Base-by-base conservation (phyloP, 2,113 vertebrate genomes). In the Nematolebias whitei region DNA sequence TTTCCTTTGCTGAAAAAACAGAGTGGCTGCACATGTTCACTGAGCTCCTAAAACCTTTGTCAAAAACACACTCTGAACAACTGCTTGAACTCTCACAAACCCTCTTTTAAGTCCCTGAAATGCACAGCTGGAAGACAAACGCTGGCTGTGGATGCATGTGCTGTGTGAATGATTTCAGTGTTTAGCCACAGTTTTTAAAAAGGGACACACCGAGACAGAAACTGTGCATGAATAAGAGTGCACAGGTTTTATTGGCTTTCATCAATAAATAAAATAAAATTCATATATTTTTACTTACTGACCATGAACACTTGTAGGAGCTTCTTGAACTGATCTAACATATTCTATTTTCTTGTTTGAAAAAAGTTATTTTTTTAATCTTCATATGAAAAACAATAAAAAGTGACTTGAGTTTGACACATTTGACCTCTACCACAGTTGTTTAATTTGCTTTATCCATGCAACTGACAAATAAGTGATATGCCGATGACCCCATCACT, bases 21-120 rank as follows among this genome's bases (percentile, higher is more conserved):
- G 56, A 78, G 66, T 40, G 58, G 54, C 62, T 58, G 74, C 75
- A 83, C 68, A 80, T 78, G 62, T 70, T 78, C 57, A 12, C 45
- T 7, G 24, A 68, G 58, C 48, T 74, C 41, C 68, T 62, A 43
- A 78, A 82, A 84, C 66, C 56, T 52, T 52, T 56, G 49, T 82
- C 61, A 53, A 52, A 79, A 71, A 68, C 65, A 38, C 39, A 66
- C 65, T 49, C 63, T 32, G 65, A 68, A 55, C 80, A 67, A 86
- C 80, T 84, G 71, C 68, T 68, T 59, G n/a, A 57, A 80, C 53
- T 22, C 48, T 52, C 39, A 44, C 50, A 82, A 78, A 76, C 38
- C 45, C 65, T 54, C 54, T 58, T 78, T 76, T 78, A 87, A 76
- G 63, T 83, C 68, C 47, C 52, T 82, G 74, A 82, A 79, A 86